Percentiles rank a stretch among this genome's conserved stretches.
phyloP scores from a whole-genome alignment of 1,140 invertebrate genomes.

The Penaeus indicus region DNA sequence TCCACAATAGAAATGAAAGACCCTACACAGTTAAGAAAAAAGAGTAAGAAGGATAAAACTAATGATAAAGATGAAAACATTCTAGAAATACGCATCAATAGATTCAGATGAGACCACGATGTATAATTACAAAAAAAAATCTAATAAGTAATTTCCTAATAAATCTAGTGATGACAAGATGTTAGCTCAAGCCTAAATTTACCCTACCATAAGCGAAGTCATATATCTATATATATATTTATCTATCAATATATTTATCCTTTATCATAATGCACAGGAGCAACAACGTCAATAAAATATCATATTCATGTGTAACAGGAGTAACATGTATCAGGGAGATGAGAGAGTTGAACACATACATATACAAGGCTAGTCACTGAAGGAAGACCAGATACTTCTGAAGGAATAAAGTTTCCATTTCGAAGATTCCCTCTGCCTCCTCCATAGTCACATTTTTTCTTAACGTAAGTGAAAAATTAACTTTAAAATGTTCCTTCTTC shows the following conservation, averaged over 20 bases:
- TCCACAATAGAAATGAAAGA: too few relatives aligned
- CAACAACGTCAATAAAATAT: constrained; percentile 10
- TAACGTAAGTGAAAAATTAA: neutral
- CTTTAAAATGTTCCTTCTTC: too few relatives aligned
- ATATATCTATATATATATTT: neutral
- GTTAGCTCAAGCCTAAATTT: too few relatives aligned
- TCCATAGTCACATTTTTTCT: neutral
- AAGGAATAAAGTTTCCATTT: neutral
- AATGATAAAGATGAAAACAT: too few relatives aligned
- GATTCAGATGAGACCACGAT: too few relatives aligned
- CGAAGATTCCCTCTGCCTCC: neutral
- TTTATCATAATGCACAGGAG: neutral
- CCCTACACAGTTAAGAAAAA: too few relatives aligned
- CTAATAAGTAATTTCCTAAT: too few relatives aligned
- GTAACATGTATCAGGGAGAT: neutral
- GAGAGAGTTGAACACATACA: neutral
- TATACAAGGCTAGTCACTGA: neutral
- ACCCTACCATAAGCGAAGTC: neutral
- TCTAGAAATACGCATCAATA: too few relatives aligned
- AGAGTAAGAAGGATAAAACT: too few relatives aligned
- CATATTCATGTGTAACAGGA: neutral
- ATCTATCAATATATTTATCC: constrained; percentile 2
- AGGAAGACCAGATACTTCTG: neutral
- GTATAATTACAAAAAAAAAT: too few relatives aligned
- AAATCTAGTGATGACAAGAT: too few relatives aligned